These are phyloP conservation scores for Callithrix jacchus DNA, from an alignment of 2,113 vertebrate genomes.

Conservation along the genomic window DNA sequence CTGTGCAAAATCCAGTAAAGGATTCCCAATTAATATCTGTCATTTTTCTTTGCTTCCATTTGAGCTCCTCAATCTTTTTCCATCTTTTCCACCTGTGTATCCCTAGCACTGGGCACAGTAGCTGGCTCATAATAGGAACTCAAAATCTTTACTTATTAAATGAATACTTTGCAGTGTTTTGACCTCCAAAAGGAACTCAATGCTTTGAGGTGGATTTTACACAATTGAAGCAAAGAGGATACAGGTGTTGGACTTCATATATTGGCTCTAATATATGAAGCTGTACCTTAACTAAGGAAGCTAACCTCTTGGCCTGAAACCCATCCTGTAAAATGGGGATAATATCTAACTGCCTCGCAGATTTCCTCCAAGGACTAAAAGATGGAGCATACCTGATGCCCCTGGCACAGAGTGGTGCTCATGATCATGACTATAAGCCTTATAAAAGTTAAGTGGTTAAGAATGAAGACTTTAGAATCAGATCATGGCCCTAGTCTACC, in stretches of 20 bases:
- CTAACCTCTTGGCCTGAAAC: background rate
- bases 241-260: background rate
- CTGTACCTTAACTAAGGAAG: background rate
- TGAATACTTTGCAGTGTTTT: background rate
- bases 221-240: background rate
- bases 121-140: background rate
- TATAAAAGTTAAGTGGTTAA: accelerated
- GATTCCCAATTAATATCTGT: background rate
- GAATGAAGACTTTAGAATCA: background rate
- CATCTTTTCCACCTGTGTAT: background rate
- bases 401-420: background rate
- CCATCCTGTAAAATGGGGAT: background rate
- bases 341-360: accelerated
- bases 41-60: background rate
- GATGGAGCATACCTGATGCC: accelerated
- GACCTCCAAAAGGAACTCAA: background rate
- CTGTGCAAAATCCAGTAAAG: background rate
- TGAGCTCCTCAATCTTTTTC: background rate
- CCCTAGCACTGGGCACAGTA: background rate
- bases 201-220: background rate
- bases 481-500: background rate
- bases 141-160: background rate
- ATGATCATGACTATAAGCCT: accelerated
- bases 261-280: background rate
- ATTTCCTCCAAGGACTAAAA: background rate